Evolutionary conservation across 2,888 invertebrate species (phyloP).

Genomic region (Rhopalosiphum nymphaeae): DNA sequence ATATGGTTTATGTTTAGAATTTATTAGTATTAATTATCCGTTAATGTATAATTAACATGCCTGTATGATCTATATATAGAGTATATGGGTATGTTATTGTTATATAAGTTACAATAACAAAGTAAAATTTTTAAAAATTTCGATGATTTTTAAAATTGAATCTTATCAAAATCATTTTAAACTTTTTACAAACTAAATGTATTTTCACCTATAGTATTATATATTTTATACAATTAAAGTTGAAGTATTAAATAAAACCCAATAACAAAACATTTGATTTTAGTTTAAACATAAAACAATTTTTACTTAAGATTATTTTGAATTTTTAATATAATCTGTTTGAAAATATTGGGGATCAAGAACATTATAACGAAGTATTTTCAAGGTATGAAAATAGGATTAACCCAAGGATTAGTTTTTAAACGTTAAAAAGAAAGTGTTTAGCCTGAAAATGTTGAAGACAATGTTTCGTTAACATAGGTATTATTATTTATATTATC

Average conservation of each 20-base stretch:
- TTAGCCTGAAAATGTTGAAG: background rate
- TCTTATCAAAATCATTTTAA: background rate
- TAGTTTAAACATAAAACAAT: background rate
- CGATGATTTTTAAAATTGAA: background rate
- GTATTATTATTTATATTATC: background rate
- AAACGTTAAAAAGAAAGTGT: background rate
- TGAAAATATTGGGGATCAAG: background rate
- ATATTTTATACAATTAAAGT: background rate
- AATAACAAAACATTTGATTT: background rate
- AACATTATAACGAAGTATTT: background rate
- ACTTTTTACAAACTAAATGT: background rate
- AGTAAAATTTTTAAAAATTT: background rate
- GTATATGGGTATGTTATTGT: background rate
- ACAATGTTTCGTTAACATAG: background rate
- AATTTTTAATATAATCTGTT: background rate
- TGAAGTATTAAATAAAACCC: background rate
- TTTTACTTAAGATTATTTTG: background rate
- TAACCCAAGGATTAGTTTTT: background rate
- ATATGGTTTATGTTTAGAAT: background rate
- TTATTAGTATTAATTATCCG: background rate
- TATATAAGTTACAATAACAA: background rate
- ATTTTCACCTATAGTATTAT: background rate
- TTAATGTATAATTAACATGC: background rate
- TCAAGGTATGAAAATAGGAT: background rate
- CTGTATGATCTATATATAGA: background rate